Evolutionary conservation across 2,797 vertebrate genomes (phyloP), one percentile per base, ranked within the genome.

Genomic region (Picus viridis): DNA sequence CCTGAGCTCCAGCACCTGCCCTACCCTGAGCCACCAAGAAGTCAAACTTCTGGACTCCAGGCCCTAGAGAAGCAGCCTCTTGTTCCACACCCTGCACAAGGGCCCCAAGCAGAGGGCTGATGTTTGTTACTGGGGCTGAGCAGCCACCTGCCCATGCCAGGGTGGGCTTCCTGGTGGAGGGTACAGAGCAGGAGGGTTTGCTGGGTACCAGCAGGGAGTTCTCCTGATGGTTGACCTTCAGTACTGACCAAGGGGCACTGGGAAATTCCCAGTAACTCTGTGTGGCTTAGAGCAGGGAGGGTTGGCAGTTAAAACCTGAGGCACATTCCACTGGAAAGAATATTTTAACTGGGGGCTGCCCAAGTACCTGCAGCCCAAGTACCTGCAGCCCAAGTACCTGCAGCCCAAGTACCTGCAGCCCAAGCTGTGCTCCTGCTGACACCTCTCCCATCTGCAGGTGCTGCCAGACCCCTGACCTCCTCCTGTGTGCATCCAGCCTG

Each of bases 61-160:
- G 57, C 22, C 10, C 0, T 0, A 18, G 30, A 67, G 73, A 7
- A 56, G 63, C 15, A 18, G 1, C 41, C 17, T 20, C 23, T n/a
- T n/a, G 1, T 23, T 18, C 2, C 3, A 1, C 24, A 22, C n/a
- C 39, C 17, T 1, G 1, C 2, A 3, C 10, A 15, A 27, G 34
- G 45, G 22, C 4, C 68, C 88, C 13, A 0, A 14, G 67, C 32
- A 64, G 1, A 0, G 3, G 0, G 58, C 67, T 1, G 5, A 6
- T 10, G 57, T 8, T 54, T 71, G 39, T 22, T 56, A 5, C 34
- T 15, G 64, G 76, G n/a, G 11, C 70, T 70, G 51, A 23, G 59
- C 47, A 26, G 3, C 10, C 2, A 0, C 27, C 16, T 17, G 16
- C 13, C 27, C 0, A 2, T 29, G 47, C 18, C 47, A 49, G 47